Evolutionary conservation across 2,888 invertebrate species (phyloP).

Genomic region (Nomada ferruginata): DNA sequence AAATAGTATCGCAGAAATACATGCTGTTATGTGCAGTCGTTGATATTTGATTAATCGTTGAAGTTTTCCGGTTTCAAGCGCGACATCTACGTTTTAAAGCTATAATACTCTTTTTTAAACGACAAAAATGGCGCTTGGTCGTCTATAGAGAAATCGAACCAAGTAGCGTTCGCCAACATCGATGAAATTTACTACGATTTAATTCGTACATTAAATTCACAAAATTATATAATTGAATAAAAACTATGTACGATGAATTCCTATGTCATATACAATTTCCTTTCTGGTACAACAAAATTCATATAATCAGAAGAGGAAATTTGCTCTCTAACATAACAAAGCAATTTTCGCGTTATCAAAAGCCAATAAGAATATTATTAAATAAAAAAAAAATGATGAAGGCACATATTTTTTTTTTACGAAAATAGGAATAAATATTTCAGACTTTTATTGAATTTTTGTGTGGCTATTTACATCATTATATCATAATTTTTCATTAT

Average conservation of each 20-base stretch:
- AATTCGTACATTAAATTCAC: not conserved
- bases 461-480: conserved; percentile 66
- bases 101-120: conserved; percentile 4
- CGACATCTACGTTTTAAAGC: conserved; percentile 57
- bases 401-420: conserved; percentile 42
- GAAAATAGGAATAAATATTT: conserved; percentile 59
- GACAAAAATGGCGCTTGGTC: conserved; percentile 14
- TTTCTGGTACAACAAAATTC: too few relatives aligned
- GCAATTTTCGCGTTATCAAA: too few relatives aligned
- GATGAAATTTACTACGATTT: not conserved
- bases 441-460: conserved; percentile 65
- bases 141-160: conserved; percentile 38
- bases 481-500: conserved; percentile 46
- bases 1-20: not conserved
- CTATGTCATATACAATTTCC: not conserved
- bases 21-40: not conserved
- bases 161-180: conserved; percentile 14
- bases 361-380: not conserved
- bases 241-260: not conserved
- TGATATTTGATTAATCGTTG: conserved; percentile 32
- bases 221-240: not conserved
- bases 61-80: conserved; percentile 55
- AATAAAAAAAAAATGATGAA: conserved; percentile 14
- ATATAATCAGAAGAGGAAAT: too few relatives aligned
- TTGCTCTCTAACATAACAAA: too few relatives aligned